phyloP scores from a whole-genome alignment of 2,797 vertebrate species.

The Rhyacichthys aspro region DNA sequence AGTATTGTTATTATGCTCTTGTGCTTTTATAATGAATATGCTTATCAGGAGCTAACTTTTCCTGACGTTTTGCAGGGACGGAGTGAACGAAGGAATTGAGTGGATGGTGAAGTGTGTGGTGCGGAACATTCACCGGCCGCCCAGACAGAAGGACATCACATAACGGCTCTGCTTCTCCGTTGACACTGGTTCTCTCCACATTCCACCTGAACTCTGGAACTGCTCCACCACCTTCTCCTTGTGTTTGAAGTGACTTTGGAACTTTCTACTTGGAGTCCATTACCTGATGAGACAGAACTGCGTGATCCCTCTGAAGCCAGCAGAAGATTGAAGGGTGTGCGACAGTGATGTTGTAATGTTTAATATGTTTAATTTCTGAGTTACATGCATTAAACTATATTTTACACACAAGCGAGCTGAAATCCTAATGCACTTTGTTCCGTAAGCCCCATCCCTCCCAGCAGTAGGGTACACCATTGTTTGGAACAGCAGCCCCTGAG shows the following conservation, averaged over 20 bases:
- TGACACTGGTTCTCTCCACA: constrained; percentile 14
- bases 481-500: no score
- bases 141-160: constrained; percentile 97
- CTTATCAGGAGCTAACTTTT: background rate
- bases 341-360: background rate
- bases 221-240: constrained; percentile 18
- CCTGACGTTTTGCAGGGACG: constrained; percentile 79
- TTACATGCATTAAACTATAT: background rate
- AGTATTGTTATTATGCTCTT: no score
- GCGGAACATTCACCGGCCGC: constrained; percentile 92
- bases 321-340: background rate
- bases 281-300: background rate
- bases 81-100: constrained; percentile 95
- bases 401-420: background rate
- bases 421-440: background rate
- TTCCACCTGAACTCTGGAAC: constrained; percentile 31
- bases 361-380: background rate
- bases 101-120: constrained; percentile 99
- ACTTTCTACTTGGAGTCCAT: constrained; percentile 12
- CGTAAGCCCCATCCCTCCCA: no score
- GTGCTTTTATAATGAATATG: no score
- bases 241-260: constrained; percentile 38
- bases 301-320: background rate
- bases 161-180: constrained; percentile 59
- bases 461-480: no score